Conservation (phyloP, 1,140 invertebrate species). For the Penaeus vannamei region DNA sequence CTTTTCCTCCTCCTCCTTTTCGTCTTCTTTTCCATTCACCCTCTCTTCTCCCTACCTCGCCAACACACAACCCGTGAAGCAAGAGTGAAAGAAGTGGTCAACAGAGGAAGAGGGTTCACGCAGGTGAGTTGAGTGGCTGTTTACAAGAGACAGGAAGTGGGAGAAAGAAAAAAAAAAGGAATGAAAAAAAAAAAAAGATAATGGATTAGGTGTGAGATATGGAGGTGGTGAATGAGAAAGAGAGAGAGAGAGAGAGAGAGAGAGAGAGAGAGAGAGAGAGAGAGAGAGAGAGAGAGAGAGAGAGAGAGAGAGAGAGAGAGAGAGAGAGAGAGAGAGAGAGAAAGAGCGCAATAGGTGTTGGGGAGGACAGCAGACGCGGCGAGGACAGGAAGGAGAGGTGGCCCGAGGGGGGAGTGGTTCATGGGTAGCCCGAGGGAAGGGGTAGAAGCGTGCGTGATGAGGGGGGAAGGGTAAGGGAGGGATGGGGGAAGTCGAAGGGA, state of each 20-base stretch:
- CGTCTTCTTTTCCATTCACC: background rate
- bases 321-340: background rate
- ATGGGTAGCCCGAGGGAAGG: background rate
- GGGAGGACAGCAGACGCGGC: background rate
- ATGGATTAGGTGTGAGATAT: too few relatives aligned
- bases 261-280: too few relatives aligned
- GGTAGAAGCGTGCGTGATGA: background rate
- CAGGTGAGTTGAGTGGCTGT: background rate
- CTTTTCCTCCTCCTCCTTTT: too few relatives aligned
- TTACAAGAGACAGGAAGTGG: background rate
- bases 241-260: background rate
- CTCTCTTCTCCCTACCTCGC: slow-evolving; percentile 5
- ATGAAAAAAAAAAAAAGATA: background rate
- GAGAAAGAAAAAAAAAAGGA: slow-evolving; percentile 17
- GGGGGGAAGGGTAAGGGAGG: background rate
- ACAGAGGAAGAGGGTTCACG: background rate
- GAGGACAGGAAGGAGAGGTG: background rate
- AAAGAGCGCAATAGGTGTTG: background rate
- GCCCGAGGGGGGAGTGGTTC: background rate
- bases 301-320: background rate
- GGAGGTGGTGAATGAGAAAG: background rate
- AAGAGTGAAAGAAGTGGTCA: background rate
- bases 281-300: background rate
- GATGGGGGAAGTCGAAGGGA: background rate
- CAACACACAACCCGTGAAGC: background rate